Conservation (phyloP, 2,888 invertebrate genomes). For the Nemurella pictetii region DNA sequence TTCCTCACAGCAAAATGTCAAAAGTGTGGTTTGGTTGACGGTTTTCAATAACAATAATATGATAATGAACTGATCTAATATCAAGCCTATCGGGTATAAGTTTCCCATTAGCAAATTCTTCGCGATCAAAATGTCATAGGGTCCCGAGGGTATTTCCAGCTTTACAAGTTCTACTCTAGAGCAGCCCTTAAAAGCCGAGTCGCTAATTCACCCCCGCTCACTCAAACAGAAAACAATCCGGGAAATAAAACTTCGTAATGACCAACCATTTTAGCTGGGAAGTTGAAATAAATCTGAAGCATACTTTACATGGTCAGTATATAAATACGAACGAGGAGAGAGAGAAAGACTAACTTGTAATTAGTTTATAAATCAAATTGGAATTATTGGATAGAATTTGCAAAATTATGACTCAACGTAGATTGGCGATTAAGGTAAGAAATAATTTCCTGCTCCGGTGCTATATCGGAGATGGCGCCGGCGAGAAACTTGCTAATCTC, state of each 20-base stretch:
- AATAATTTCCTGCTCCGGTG: neutral
- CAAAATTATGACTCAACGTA: neutral
- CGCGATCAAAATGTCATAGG: too few species aligned
- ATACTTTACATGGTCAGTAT: neutral
- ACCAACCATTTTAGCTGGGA: neutral
- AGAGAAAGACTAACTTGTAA: neutral
- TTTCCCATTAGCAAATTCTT: too few species aligned
- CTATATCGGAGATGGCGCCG: neutral
- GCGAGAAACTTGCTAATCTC: slow-evolving; percentile 1
- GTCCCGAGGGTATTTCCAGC: too few species aligned
- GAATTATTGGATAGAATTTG: neutral
- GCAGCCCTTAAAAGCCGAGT: neutral
- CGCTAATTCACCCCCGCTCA: neutral
- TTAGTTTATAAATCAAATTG: neutral
- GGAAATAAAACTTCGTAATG: neutral
- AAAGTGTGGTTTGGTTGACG: slow-evolving; percentile 19
- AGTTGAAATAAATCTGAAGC: neutral
- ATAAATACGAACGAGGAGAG: neutral
- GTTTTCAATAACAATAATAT: neutral
- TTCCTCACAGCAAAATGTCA: slow-evolving; percentile 1
- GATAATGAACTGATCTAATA: neutral
- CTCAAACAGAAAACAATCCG: neutral
- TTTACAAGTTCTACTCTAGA: neutral
- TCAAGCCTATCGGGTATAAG: too few species aligned
- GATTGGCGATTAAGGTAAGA: neutral